These are phyloP conservation scores for Maconellicoccus hirsutus DNA, from an alignment of 1,140 invertebrate genomes.

Conservation along the genomic window DNA sequence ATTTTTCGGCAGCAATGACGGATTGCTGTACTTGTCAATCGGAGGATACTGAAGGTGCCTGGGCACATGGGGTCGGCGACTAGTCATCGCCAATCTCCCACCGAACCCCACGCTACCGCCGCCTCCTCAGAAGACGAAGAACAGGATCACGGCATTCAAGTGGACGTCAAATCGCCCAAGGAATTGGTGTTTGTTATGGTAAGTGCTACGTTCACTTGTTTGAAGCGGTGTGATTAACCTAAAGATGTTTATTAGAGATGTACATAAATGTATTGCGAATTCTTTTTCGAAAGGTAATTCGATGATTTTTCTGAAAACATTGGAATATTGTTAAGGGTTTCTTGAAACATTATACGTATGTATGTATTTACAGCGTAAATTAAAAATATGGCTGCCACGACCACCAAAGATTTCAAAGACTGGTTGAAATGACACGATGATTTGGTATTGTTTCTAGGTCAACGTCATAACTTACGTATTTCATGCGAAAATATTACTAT, in stretches of 20 bases:
- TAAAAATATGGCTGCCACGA: not conserved
- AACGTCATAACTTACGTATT: not conserved
- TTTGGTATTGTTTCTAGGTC: not conserved
- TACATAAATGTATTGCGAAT: too few species aligned
- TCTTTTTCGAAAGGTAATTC: too few species aligned
- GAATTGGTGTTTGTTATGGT: slow-evolving; percentile 16
- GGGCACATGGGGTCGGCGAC: slow-evolving; percentile 20
- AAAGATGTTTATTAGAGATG: not conserved
- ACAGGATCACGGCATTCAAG: not conserved
- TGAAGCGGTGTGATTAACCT: not conserved
- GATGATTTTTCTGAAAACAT: too few species aligned
- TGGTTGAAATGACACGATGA: not conserved
- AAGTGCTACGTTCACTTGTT: not conserved
- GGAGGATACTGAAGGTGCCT: slow-evolving; percentile 19
- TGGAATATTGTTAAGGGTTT: too few species aligned
- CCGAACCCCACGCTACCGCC: not conserved
- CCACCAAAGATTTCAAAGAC: not conserved
- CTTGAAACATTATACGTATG: too few species aligned
- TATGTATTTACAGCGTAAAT: too few species aligned
- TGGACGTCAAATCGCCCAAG: not conserved
- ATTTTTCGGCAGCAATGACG: slow-evolving; percentile 20
- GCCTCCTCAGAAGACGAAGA: slow-evolving; percentile 3
- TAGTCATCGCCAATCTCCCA: slow-evolving; percentile 10
- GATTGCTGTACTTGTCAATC: slow-evolving; percentile 13
- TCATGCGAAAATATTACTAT: too few species aligned